These are phyloP conservation scores for Griposia aprilina DNA, from an alignment of 2,888 invertebrate species.

Conservation along the genomic window DNA sequence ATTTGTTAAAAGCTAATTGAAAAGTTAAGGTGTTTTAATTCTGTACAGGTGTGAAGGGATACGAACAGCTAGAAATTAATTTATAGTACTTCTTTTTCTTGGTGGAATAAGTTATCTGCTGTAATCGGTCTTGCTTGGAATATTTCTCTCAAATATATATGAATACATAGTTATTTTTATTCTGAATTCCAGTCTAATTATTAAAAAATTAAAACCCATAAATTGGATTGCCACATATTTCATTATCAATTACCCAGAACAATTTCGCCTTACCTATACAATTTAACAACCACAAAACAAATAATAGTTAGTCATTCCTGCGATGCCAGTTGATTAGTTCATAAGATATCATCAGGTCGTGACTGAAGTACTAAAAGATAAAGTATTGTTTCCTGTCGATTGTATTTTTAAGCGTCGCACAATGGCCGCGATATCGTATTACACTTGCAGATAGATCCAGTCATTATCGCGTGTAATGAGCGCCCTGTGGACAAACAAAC, in stretches of 20 bases:
- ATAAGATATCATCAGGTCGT: slow-evolving; percentile 59
- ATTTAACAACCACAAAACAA: slow-evolving; percentile 37
- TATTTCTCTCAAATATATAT: neutral
- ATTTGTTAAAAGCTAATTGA: slow-evolving; percentile 65
- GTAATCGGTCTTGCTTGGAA: slow-evolving; percentile 23
- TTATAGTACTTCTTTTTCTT: slow-evolving; percentile 28
- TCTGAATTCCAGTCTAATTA: neutral
- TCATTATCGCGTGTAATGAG: slow-evolving; percentile 83
- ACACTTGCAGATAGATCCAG: slow-evolving; percentile 80
- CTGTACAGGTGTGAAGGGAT: slow-evolving; percentile 60
- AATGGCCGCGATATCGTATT: slow-evolving; percentile 72
- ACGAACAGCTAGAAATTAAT: slow-evolving; percentile 37
- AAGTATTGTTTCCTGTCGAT: slow-evolving; percentile 64
- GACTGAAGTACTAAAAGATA: slow-evolving; percentile 59
- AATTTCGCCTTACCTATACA: slow-evolving; percentile 8
- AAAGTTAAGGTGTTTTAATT: slow-evolving; percentile 53
- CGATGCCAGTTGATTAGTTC: slow-evolving; percentile 55
- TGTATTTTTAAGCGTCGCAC: slow-evolving; percentile 65
- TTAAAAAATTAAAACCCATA: slow-evolving; percentile 1
- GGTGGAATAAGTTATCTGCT: slow-evolving; percentile 1
- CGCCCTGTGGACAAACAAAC: slow-evolving; percentile 66
- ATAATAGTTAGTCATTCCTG: slow-evolving; percentile 43
- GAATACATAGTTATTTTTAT: neutral
- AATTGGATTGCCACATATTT: neutral
- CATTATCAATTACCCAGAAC: neutral